These are phyloP conservation scores for Apogon talboti DNA, from an alignment of 2,797 vertebrate genomes.

Conservation along the genomic window DNA sequence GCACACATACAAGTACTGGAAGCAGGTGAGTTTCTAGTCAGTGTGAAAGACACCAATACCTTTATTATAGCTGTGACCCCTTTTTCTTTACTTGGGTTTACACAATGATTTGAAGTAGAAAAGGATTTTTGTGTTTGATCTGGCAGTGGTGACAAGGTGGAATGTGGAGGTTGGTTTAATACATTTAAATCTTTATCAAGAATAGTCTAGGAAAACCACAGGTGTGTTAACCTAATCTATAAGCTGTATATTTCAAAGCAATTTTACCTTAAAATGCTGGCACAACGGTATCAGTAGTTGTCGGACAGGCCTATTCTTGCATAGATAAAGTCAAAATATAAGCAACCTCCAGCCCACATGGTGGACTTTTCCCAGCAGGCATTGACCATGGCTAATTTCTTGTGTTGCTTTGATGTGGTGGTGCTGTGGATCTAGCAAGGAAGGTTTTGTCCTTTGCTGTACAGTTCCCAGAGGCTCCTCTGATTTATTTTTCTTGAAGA, in stretches of 20 bases:
- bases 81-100: neutral
- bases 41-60: slow-evolving; percentile 2
- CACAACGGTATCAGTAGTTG: neutral
- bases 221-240: neutral
- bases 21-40: slow-evolving; percentile 15
- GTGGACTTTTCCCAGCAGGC: no score
- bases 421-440: no score
- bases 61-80: neutral
- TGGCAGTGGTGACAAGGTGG: neutral
- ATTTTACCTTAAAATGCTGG: neutral
- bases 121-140: neutral
- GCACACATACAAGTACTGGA: neutral
- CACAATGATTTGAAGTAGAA: neutral
- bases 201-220: slow-evolving; percentile 14
- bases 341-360: no score
- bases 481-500: no score
- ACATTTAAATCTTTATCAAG: neutral
- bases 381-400: no score
- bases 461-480: no score
- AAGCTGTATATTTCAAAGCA: neutral
- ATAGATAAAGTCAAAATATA: no score
- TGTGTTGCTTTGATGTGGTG: no score
- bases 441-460: no score
- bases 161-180: neutral
- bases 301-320: no score